Percentiles rank a stretch among this genome's conserved stretches.
Evolutionary conservation across 2,113 vertebrate species (phyloP).

Genomic region (Sebastes schlegelii): DNA sequence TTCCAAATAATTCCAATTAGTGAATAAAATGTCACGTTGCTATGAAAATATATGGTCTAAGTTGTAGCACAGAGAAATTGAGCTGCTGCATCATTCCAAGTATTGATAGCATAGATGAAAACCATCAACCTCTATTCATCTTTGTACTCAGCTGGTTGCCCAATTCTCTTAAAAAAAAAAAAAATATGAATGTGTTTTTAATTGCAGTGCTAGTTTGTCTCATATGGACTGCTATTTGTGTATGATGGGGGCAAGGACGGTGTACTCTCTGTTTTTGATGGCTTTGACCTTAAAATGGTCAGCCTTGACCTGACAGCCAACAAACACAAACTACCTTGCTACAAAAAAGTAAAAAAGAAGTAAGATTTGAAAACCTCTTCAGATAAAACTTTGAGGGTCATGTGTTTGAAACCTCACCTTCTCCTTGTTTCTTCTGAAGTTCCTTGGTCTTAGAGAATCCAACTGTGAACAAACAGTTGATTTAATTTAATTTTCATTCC

Average conservation of each 20-base stretch:
- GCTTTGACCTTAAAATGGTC: not conserved
- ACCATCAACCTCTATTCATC: slow-evolving; percentile 15
- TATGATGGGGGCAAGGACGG: not conserved
- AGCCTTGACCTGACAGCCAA: not conserved
- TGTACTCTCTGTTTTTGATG: not conserved
- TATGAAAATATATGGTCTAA: slow-evolving; percentile 19
- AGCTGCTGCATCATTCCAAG: slow-evolving; percentile 12
- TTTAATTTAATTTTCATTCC: not conserved
- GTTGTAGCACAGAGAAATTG: not conserved
- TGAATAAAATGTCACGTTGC: slow-evolving; percentile 30
- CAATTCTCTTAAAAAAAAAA: slow-evolving; percentile 1
- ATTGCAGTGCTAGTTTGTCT: not conserved
- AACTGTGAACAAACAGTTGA: slow-evolving; percentile 79
- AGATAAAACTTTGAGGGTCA: not conserved
- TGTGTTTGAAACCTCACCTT: slow-evolving; percentile 55
- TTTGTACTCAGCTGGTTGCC: slow-evolving; percentile 9
- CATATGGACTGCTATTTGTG: not conserved
- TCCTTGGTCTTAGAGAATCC: slow-evolving; percentile 89
- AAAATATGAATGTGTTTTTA: slow-evolving; percentile 1
- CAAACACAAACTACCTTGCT: not conserved
- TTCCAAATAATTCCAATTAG: slow-evolving; percentile 39
- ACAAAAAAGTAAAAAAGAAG: not conserved
- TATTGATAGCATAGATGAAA: slow-evolving; percentile 33
- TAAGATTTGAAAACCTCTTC: not conserved
- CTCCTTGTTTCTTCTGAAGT: slow-evolving; percentile 66